Evolutionary conservation across 2,113 vertebrate species (phyloP).

Genomic region (Chinchilla lanigera): DNA sequence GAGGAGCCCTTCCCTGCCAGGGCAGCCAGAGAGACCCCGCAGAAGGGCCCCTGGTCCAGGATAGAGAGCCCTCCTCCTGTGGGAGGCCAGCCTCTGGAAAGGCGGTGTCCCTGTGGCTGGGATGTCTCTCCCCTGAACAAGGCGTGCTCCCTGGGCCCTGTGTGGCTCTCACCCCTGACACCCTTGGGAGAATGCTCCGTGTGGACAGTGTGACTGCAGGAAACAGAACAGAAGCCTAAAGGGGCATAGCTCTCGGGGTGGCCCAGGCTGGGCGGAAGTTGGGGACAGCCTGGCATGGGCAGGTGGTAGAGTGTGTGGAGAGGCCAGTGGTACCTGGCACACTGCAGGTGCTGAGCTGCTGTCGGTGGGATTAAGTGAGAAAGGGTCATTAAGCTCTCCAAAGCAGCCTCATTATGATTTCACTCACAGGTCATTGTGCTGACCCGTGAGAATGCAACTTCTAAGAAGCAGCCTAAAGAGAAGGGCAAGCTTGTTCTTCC

Average conservation of each 20-base stretch:
- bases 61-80: background rate
- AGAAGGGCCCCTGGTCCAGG: background rate
- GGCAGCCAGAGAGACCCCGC: background rate
- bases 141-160: no score
- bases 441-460: rapidly evolving
- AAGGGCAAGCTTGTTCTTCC: rapidly evolving
- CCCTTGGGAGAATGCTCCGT: background rate
- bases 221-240: background rate
- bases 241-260: background rate
- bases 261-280: background rate
- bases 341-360: rapidly evolving
- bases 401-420: background rate
- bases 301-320: background rate
- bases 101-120: rapidly evolving
- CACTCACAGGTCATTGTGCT: background rate
- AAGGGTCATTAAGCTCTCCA: background rate
- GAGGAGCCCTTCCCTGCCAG: rapidly evolving
- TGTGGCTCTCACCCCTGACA: background rate
- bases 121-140: background rate
- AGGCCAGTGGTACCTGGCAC: background rate
- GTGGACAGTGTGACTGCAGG: background rate
- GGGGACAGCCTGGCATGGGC: background rate
- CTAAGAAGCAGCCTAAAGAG: background rate
- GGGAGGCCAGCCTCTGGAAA: background rate
- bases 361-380: background rate